Evolutionary conservation across 2,797 vertebrate genomes (phyloP).

Genomic region (Lepilemur ruficaudatus): DNA sequence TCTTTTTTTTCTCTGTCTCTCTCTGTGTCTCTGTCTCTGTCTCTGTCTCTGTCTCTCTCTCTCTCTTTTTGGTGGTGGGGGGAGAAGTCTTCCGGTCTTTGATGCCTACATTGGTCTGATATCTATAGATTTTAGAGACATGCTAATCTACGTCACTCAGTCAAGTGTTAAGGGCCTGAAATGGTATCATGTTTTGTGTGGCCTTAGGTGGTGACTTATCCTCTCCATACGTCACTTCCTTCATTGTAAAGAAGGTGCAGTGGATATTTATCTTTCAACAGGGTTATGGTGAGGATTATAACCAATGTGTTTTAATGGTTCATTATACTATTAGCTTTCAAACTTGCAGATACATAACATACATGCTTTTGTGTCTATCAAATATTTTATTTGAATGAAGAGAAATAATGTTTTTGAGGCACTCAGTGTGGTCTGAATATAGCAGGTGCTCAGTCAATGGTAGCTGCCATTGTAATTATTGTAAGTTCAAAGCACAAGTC

Average conservation of each 20-base stretch:
- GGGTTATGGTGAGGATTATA: background rate
- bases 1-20: background rate
- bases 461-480: background rate
- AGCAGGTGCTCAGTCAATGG: background rate
- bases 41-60: too few relatives aligned
- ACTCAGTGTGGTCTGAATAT: background rate
- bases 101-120: background rate
- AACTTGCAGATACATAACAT: background rate
- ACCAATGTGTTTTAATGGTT: background rate
- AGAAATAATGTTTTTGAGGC: background rate
- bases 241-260: background rate
- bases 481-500: background rate
- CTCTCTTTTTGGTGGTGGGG: background rate
- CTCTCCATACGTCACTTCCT: background rate
- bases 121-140: background rate
- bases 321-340: background rate
- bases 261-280: background rate
- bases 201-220: background rate
- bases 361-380: background rate
- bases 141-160: background rate
- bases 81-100: background rate
- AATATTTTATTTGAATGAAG: slow-evolving; percentile 16
- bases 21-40: background rate
- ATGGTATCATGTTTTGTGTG: background rate
- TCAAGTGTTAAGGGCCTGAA: background rate